A percentile compares a stretch with the other conserved stretches of the same genome.
Evolutionary conservation across 1,140 invertebrate genomes (phyloP).

Genomic region (Carcinoscorpius rotundicauda): DNA sequence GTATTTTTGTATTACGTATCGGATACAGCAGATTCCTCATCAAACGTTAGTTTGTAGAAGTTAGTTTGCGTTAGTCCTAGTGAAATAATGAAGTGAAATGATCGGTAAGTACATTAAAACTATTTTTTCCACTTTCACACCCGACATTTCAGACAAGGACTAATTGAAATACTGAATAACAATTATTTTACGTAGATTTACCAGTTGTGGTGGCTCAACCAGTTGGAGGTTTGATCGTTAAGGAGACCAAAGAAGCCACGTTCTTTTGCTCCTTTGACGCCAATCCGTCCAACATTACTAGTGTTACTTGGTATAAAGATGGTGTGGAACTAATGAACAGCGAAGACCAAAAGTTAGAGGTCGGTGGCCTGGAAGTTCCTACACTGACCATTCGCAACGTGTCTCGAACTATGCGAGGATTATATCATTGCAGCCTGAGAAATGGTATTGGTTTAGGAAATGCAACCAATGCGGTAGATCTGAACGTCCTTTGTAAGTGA

Average conservation of each 20-base stretch:
- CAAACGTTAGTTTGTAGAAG: too few species aligned
- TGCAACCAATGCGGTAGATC: slow-evolving; percentile 16
- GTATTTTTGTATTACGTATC: too few species aligned
- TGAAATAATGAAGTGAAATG: too few species aligned
- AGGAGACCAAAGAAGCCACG: slow-evolving; percentile 21
- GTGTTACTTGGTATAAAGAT: slow-evolving; percentile 24
- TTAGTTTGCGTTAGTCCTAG: too few species aligned
- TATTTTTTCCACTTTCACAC: too few species aligned
- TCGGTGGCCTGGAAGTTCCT: slow-evolving; percentile 13
- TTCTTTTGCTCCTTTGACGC: slow-evolving; percentile 26
- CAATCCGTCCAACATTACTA: slow-evolving; percentile 23
- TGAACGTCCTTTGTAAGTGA: slow-evolving; percentile 46
- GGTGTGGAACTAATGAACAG: slow-evolving; percentile 13
- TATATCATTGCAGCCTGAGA: slow-evolving; percentile 60
- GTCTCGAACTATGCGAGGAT: slow-evolving; percentile 58
- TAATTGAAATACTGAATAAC: too few species aligned
- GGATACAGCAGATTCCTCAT: too few species aligned
- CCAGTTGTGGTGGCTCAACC: slow-evolving; percentile 26
- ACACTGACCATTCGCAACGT: slow-evolving; percentile 58
- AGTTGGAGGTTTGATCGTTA: slow-evolving; percentile 21
- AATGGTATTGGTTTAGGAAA: slow-evolving; percentile 58
- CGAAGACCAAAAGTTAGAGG: slow-evolving; percentile 2
- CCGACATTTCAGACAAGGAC: too few species aligned
- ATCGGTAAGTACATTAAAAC: too few species aligned
- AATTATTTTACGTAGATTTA: slow-evolving; percentile 16